Evolutionary conservation across 2,888 invertebrate species (phyloP), one percentile per base, ranked within the genome.

Genomic region (Orchesella flavescens): DNA sequence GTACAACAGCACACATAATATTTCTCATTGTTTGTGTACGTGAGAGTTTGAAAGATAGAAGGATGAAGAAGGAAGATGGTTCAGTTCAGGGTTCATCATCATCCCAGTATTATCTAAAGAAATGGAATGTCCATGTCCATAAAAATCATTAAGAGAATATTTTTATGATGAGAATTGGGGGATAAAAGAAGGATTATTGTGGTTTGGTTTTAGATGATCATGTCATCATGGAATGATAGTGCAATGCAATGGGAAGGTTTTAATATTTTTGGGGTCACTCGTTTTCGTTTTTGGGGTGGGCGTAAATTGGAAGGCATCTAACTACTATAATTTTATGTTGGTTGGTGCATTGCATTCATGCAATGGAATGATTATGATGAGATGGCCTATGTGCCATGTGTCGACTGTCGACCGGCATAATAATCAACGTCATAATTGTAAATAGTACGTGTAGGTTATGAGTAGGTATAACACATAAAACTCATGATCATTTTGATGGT

Each of bases 241-340:
- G n/a, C n/a, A n/a, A n/a, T n/a, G n/a, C n/a, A n/a, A 83, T 83
- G 72, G 73, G 78, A 78, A 66, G 77, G 78, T 83, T 83, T 83
- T 73, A 34, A 34, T 34, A 34, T 34, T 34, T n/a, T 34, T 34
- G 34, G 34, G 83, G 83, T 83, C 83, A 73, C 79, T 80, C 57
- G 73, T 80, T 80, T 66, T 63, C 7, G 34, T n/a, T n/a, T n/a
- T n/a, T 34, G 34, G 34, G 34, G 79, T 80, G 79, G 79, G 79
- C 79, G 79, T 80, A 44, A 66, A 44, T 66, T 43, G 66, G 34
- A 66, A 66, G 34, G 34, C 34, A 34, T 34, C 34, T n/a, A n/a
- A n/a, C n/a, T n/a, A n/a, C n/a, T 34, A 34, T 34, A 34, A 34
- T 34, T 34, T 34, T n/a, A n/a, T n/a, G n/a, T n/a, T n/a, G n/a